Percentiles rank a stretch among this genome's conserved stretches.
These are phyloP conservation scores for Zygogramma bicolorata DNA, from an alignment of 2,888 invertebrate species.

Conservation along the genomic window DNA sequence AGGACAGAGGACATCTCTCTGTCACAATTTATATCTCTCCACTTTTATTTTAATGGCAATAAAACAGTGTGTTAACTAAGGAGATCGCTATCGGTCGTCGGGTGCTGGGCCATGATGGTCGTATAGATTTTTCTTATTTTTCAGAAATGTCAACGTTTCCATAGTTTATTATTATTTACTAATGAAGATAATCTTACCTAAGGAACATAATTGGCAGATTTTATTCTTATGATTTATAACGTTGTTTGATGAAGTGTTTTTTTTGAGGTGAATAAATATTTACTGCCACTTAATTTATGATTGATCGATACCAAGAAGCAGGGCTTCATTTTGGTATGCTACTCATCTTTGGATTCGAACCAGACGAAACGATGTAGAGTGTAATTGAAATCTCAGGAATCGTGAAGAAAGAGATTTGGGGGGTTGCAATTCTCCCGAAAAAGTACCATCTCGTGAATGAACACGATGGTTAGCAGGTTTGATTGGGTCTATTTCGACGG, in stretches of 20 bases:
- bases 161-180: constrained; percentile 47
- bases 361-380: too few relatives aligned
- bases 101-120: constrained; percentile 42
- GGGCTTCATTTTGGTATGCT: too few relatives aligned
- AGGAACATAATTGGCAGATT: neutral
- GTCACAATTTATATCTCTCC: constrained; percentile 55
- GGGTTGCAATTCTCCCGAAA: too few relatives aligned
- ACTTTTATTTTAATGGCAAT: constrained; percentile 57
- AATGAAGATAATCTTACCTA: constrained; percentile 39
- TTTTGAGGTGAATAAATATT: too few relatives aligned
- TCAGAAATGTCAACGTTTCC: constrained; percentile 51
- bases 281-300: too few relatives aligned
- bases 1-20: constrained; percentile 54
- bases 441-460: too few relatives aligned
- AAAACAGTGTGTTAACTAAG: constrained; percentile 57
- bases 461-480: too few relatives aligned
- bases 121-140: constrained; percentile 41
- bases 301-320: too few relatives aligned
- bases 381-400: too few relatives aligned
- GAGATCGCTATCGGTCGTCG: constrained; percentile 51
- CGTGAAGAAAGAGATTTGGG: too few relatives aligned
- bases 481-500: too few relatives aligned
- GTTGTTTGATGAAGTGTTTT: neutral
- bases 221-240: neutral
- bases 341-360: too few relatives aligned